Percentiles rank a stretch among this genome's conserved stretches.
Conservation (phyloP, 2,113 vertebrate genomes). For the Notarius lentiginosus region DNA sequence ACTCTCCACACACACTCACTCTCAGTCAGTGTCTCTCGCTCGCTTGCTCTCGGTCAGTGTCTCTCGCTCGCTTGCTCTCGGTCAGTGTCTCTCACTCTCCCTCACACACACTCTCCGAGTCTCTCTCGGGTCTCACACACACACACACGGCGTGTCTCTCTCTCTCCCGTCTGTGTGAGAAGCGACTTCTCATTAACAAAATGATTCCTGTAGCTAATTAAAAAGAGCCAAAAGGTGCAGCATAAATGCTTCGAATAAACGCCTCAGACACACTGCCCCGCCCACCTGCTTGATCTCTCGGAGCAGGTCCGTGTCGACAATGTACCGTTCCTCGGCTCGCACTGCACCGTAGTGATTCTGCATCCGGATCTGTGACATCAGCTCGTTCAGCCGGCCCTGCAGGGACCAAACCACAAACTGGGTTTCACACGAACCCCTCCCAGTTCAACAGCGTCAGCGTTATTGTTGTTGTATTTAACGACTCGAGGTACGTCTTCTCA, state of each 20-base stretch:
- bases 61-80: too few species aligned
- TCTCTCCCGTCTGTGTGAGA: not conserved
- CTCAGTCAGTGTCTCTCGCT: too few species aligned
- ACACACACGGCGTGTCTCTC: not conserved
- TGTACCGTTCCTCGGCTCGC: slow-evolving; percentile 90
- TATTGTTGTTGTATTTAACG: not conserved
- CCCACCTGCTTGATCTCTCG: slow-evolving; percentile 89
- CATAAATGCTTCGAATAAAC: too few species aligned
- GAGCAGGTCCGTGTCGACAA: slow-evolving; percentile 88
- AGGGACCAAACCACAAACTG: not conserved
- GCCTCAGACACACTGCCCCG: too few species aligned
- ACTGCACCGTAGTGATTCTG: slow-evolving; percentile 96
- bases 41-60: too few species aligned
- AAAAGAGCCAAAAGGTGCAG: too few species aligned
- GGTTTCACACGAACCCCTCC: not conserved
- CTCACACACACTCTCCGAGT: too few species aligned
- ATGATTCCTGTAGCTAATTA: not conserved
- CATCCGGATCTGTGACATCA: slow-evolving; percentile 99
- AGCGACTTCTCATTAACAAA: not conserved
- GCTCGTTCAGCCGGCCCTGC: slow-evolving; percentile 94
- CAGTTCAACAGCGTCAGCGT: too few species aligned
- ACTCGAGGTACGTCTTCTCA: not conserved
- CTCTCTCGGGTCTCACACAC: too few species aligned
- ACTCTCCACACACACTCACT: too few species aligned
- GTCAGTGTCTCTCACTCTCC: too few species aligned